These are phyloP conservation scores for Drosophila lini DNA, from an alignment of 1,140 invertebrate species.

Conservation along the genomic window DNA sequence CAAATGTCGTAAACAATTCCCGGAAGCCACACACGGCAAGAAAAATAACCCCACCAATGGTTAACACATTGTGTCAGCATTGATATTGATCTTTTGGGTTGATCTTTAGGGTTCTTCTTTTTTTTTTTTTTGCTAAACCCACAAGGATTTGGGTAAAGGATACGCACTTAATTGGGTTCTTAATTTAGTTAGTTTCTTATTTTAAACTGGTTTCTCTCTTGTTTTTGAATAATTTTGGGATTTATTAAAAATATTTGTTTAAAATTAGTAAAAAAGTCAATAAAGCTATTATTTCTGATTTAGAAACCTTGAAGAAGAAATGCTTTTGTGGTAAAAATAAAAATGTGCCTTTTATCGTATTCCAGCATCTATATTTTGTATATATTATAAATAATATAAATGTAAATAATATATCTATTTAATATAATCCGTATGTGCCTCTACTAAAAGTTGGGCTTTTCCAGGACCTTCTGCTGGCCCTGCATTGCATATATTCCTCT, in stretches of 20 bases:
- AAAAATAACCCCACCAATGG: background rate
- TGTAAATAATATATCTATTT: too few relatives aligned
- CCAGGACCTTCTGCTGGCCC: background rate
- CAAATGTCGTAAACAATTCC: conserved; percentile 45
- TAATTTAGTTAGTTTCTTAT: background rate
- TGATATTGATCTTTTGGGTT: background rate
- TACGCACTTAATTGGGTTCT: accelerated
- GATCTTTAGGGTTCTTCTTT: background rate
- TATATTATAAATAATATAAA: too few relatives aligned
- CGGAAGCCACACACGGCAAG: conserved; percentile 18
- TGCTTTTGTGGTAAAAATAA: too few relatives aligned
- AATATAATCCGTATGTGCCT: background rate
- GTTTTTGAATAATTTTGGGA: too few relatives aligned
- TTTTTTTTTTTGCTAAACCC: background rate
- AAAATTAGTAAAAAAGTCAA: background rate
- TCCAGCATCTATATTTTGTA: too few relatives aligned
- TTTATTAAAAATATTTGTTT: too few relatives aligned
- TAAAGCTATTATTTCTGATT: too few relatives aligned
- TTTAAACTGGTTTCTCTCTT: background rate
- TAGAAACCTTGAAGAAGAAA: too few relatives aligned
- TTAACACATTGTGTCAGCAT: background rate
- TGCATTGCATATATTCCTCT: background rate
- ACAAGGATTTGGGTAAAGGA: background rate
- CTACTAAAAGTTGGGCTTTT: background rate
- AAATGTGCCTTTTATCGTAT: too few relatives aligned